Evolutionary conservation across 35 echinoderm and acorn worm species (phyloP).

Genomic region (Antedon bifida): DNA sequence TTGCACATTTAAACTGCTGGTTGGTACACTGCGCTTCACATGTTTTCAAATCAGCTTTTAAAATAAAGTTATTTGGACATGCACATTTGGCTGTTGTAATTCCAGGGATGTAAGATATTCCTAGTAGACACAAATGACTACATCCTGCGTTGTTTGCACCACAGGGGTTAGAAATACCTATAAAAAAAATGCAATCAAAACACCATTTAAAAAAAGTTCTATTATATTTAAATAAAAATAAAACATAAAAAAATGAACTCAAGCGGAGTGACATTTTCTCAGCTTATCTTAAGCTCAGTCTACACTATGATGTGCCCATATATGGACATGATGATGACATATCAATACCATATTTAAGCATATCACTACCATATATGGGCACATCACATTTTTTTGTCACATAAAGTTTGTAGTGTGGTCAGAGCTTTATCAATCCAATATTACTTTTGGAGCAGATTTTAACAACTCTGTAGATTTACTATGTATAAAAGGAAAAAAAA

Average conservation of each 20-base stretch:
- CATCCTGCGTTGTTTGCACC: neutral
- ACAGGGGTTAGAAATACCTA: neutral
- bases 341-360: too few species aligned
- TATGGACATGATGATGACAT: too few species aligned
- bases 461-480: neutral
- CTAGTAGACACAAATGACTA: neutral
- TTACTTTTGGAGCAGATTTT: too few species aligned
- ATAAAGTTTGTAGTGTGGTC: too few species aligned
- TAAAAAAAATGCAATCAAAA: neutral
- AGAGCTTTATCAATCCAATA: too few species aligned
- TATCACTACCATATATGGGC: too few species aligned
- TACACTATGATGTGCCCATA: too few species aligned
- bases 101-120: neutral
- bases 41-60: neutral
- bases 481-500: neutral
- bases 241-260: neutral
- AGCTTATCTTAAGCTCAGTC: too few species aligned
- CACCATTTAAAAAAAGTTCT: neutral
- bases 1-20: conserved; percentile 18
- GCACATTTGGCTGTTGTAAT: neutral
- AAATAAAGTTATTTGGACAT: neutral
- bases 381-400: too few species aligned
- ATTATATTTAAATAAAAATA: neutral
- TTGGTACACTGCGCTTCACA: neutral
- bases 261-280: too few species aligned